These are phyloP conservation scores for Alca torda DNA, from an alignment of 2,797 vertebrate genomes.

Conservation along the genomic window DNA sequence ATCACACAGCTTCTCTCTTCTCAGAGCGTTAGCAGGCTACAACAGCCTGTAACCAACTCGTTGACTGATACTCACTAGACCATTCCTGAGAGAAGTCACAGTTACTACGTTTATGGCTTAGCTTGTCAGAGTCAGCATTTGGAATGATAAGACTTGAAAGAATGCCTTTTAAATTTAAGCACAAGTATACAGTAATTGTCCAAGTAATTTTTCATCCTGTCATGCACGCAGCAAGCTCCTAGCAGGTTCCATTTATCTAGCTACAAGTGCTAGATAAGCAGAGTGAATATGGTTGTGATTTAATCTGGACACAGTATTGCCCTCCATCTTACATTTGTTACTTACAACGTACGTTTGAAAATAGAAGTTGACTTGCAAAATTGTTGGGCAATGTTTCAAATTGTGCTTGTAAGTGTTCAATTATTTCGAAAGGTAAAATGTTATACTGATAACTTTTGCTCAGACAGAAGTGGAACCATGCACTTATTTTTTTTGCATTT, in stretches of 20 bases:
- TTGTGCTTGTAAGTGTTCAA: neutral
- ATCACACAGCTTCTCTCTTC: neutral
- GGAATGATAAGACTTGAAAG: neutral
- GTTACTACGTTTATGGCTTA: neutral
- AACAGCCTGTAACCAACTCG: neutral
- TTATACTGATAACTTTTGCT: neutral
- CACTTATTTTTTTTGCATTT: neutral
- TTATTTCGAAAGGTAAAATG: neutral
- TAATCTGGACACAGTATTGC: neutral
- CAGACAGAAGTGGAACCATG: neutral
- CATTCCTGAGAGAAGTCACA: neutral
- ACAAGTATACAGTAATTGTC: neutral
- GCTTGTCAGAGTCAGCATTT: neutral
- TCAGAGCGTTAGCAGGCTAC: neutral
- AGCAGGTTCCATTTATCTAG: neutral
- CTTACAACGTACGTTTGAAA: neutral
- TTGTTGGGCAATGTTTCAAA: neutral
- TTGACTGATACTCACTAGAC: neutral
- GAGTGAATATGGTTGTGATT: neutral
- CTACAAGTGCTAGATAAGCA: neutral
- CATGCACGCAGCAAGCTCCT: neutral
- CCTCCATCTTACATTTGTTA: neutral
- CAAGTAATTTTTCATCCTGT: neutral
- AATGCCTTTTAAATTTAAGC: neutral
- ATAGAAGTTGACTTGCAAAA: neutral